Conservation (phyloP, 1,140 invertebrate species). For the Pseudomyrmex pallidus region DNA sequence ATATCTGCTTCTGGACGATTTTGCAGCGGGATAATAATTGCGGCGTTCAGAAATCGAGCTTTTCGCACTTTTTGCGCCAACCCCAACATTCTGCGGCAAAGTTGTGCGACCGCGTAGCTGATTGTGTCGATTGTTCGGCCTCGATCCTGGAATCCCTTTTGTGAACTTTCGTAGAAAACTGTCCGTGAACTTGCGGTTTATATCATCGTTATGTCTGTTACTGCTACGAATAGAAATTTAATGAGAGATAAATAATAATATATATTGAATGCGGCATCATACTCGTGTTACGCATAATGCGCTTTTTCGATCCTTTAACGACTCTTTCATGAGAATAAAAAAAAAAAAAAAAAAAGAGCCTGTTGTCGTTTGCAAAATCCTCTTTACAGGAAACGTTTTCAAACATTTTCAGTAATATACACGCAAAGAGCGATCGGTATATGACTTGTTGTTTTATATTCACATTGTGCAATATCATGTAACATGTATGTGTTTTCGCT, state of each 20-base stretch:
- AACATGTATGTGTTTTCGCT: conserved; percentile 8
- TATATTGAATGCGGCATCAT: not conserved
- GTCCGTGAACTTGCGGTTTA: conserved; percentile 41
- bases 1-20: conserved; percentile 30
- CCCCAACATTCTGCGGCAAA: conserved; percentile 33
- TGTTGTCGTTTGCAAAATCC: not conserved
- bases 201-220: conserved; percentile 23
- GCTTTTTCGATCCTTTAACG: not conserved
- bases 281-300: not conserved
- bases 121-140: conserved; percentile 72
- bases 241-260: conserved; percentile 61
- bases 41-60: conserved; percentile 38
- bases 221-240: conserved; percentile 63
- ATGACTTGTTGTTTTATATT: conserved; percentile 38
- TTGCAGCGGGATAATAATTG: conserved; percentile 71
- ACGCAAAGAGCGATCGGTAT: conserved; percentile 7
- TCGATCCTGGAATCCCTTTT: conserved; percentile 54
- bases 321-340: no score
- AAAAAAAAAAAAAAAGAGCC: no score
- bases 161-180: conserved; percentile 44
- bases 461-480: conserved; percentile 13
- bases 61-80: conserved; percentile 66
- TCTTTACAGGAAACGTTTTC: conserved; percentile 13
- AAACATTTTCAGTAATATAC: not conserved
- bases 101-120: conserved; percentile 33